Conservation (phyloP, 2,113 vertebrate genomes). For the Saiga tatarica region DNA sequence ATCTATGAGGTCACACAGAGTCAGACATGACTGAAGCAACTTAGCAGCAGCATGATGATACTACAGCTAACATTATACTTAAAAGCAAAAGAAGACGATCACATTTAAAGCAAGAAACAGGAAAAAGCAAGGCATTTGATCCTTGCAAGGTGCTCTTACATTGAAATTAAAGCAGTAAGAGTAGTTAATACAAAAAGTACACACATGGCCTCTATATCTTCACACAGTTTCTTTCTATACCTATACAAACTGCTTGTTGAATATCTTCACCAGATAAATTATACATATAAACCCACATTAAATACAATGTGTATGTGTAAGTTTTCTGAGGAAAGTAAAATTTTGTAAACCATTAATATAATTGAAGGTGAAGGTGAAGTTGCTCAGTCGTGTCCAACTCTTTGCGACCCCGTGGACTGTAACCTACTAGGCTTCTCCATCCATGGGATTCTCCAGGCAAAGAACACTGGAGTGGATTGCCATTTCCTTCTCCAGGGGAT, state of each 20-base stretch:
- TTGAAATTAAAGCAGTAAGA: background rate
- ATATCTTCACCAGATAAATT: background rate
- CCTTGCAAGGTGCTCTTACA: background rate
- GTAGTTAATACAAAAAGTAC: background rate
- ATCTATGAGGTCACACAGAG: fast-evolving
- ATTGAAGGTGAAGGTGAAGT: too few species aligned
- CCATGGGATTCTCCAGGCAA: too few species aligned
- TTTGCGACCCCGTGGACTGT: too few species aligned
- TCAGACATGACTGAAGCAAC: fast-evolving
- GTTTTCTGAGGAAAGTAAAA: background rate
- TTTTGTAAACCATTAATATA: background rate
- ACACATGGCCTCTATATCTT: background rate
- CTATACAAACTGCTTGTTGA: background rate
- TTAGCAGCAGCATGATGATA: background rate
- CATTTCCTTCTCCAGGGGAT: too few species aligned
- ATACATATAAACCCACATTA: background rate
- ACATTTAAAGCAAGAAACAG: background rate
- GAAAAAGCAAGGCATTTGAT: background rate
- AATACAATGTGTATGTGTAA: background rate
- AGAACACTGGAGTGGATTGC: too few species aligned
- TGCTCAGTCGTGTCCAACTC: too few species aligned
- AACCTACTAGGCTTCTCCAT: too few species aligned
- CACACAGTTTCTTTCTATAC: background rate
- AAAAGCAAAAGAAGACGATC: background rate
- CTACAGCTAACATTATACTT: background rate